Evolutionary conservation across 2,888 invertebrate genomes (phyloP).

Genomic region (Spialia ferax): DNA sequence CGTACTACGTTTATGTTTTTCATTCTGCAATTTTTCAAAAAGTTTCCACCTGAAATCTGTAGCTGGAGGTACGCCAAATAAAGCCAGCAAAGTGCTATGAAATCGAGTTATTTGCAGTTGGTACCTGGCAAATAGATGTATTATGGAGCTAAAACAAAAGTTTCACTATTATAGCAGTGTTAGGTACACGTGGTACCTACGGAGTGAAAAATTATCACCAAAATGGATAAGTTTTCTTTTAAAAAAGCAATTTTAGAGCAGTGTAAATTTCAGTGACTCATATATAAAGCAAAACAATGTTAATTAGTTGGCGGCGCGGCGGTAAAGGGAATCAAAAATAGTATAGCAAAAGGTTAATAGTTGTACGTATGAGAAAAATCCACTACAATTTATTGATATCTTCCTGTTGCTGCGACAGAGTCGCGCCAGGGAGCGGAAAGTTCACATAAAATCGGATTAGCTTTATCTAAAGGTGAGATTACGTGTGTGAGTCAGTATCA

Average conservation of each 20-base stretch:
- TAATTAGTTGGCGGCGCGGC: no score
- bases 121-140: constrained; percentile 21
- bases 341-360: background rate
- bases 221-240: background rate
- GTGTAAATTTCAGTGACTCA: no score
- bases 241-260: no score
- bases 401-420: background rate
- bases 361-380: background rate
- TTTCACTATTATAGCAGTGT: background rate
- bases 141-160: constrained; percentile 7
- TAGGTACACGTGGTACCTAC: no score
- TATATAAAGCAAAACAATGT: no score
- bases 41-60: constrained; percentile 26
- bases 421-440: constrained; percentile 12
- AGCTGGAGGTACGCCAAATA: constrained; percentile 33
- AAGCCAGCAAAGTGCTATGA: constrained; percentile 20
- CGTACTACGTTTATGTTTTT: constrained; percentile 25
- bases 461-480: constrained; percentile 17
- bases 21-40: constrained; percentile 34
- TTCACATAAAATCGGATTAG: constrained; percentile 30
- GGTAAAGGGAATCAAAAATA: no score
- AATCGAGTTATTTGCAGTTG: constrained; percentile 24
- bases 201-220: no score
- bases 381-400: background rate
- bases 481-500: constrained; percentile 8